Base-by-base conservation (phyloP, 2,797 vertebrate species). In the Sebastes alutus region DNA sequence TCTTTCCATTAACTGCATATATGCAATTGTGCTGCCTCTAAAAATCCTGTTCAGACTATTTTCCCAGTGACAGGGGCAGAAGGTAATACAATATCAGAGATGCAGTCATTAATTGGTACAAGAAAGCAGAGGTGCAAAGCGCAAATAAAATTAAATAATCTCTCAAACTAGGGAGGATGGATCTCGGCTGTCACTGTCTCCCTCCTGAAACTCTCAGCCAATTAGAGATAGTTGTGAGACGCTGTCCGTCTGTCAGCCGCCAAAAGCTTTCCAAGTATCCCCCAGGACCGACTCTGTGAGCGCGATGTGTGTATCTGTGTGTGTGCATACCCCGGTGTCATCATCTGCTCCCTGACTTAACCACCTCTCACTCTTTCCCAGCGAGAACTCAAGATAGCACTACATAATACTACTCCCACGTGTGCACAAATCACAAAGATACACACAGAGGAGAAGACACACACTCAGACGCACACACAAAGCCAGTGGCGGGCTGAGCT, bases 191-290 rank as follows among this genome's bases (percentile, higher is more conserved):
- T 79, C 77, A 68, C 67, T 14, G 66, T 80, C 87, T 88, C 33
- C 64, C 73, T 88, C 76, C 80, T 80, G 77, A 76, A 88, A 82
- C 77, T 78, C 78, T 81, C 73, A 70, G 79, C 90, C 92, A 94
- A 94, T 94, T 94, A 94, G 84, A 89, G 87, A 78, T 42, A 75
- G 72, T 63, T 84, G 70, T 77, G 82, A 86, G 80, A 82, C 7
- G 75, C 62, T 61, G 81, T 92, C 86, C 72, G 29, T 88, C 89
- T 89, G 85, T 90, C 89, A 89, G 90, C 79, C 30, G 55, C 72
- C 63, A 72, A 82, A 87, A 82, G 78, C 76, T 85, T 84, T 77
- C 12, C 18, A 16, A 72, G 81, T 76, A 82, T 71, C 89, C 81
- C 90, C 20, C 18, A 59, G 63, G 84, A 81, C 52, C 14, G 23